phyloP scores from a whole-genome alignment of 2,113 vertebrate species.

The Tragelaphus imberbis region DNA sequence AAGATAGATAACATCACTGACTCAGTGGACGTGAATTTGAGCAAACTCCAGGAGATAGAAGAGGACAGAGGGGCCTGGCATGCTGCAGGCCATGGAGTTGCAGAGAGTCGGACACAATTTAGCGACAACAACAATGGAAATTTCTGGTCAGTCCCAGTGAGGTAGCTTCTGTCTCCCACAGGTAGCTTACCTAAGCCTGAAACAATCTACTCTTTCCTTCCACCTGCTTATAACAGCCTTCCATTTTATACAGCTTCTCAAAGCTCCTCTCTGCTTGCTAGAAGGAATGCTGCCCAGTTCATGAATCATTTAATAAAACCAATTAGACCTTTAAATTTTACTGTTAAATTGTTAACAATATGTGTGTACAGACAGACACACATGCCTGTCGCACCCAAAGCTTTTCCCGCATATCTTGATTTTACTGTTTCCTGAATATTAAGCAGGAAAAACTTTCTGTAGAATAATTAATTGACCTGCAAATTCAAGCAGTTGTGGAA shows the following conservation, averaged over 20 bases:
- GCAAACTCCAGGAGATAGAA: neutral
- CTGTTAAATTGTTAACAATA: neutral
- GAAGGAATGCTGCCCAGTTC: neutral
- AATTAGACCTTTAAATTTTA: neutral
- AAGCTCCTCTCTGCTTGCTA: neutral
- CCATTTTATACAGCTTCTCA: neutral
- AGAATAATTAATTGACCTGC: neutral
- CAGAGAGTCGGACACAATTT: neutral
- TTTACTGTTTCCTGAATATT: neutral
- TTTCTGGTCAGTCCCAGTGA: neutral
- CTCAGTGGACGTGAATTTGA: neutral
- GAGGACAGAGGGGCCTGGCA: neutral
- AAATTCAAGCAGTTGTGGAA: neutral
- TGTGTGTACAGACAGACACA: neutral
- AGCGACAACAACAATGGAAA: neutral
- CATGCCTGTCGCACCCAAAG: neutral
- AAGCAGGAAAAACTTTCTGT: neutral
- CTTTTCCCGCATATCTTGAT: neutral
- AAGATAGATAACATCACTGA: neutral
- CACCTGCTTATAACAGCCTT: neutral
- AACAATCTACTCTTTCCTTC: neutral
- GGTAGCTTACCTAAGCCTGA: neutral
- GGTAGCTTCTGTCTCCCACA: neutral
- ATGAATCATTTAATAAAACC: neutral
- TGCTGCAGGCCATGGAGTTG: neutral